These are phyloP conservation scores for Nomada fucata DNA, from an alignment of 2,888 invertebrate species.

Conservation along the genomic window DNA sequence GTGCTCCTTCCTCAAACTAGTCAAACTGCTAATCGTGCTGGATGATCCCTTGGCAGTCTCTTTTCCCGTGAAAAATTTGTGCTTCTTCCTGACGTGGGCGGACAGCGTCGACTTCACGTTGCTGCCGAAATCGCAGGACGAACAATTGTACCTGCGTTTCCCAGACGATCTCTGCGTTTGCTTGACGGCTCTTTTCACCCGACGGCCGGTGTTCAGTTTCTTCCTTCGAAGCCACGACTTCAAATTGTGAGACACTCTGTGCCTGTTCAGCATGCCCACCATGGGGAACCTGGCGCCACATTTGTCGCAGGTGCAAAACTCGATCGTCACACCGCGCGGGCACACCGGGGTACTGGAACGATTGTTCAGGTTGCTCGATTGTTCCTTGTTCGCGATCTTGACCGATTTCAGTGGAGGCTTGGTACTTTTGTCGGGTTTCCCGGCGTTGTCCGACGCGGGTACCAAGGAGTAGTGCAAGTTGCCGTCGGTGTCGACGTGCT, in stretches of 20 bases:
- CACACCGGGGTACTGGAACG: slow-evolving; percentile 6
- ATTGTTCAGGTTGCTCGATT: neutral
- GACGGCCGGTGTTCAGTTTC: neutral
- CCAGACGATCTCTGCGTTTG: slow-evolving; percentile 10
- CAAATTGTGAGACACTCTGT: slow-evolving; percentile 65
- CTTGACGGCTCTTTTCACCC: neutral
- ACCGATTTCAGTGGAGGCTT: slow-evolving; percentile 18
- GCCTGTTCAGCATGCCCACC: slow-evolving; percentile 74
- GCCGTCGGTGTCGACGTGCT: slow-evolving; percentile 49
- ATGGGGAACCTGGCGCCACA: slow-evolving; percentile 76
- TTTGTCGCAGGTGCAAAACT: slow-evolving; percentile 69
- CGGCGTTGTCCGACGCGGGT: slow-evolving; percentile 10
- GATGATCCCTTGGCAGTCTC: neutral
- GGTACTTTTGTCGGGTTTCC: slow-evolving; percentile 8
- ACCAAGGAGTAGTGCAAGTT: slow-evolving; percentile 55
- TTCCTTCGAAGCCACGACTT: slow-evolving; percentile 37
- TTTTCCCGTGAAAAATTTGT: slow-evolving; percentile 23
- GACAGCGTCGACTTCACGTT: slow-evolving; percentile 49
- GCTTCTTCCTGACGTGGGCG: slow-evolving; percentile 64
- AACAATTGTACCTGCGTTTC: slow-evolving; percentile 57
- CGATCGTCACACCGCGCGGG: slow-evolving; percentile 41
- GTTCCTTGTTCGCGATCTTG: slow-evolving; percentile 37
- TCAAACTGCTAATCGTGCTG: slow-evolving; percentile 27
- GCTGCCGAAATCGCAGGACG: slow-evolving; percentile 66
- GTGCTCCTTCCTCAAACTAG: slow-evolving; percentile 17